Evolutionary conservation across 2,888 invertebrate genomes (phyloP).

Genomic region (Thalpophila matura): DNA sequence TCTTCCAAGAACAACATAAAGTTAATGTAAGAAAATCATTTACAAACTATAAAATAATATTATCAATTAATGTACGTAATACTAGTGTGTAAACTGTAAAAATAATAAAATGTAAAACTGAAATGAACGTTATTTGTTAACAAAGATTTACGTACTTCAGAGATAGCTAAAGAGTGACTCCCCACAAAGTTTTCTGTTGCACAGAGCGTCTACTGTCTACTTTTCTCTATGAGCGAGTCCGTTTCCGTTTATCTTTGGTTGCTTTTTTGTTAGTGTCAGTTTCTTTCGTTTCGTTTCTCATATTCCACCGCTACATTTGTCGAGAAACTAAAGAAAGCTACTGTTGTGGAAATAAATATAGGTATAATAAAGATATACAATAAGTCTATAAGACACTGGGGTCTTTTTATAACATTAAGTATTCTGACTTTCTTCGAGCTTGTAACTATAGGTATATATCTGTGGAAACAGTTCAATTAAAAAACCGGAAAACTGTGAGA

Average conservation of each 20-base stretch:
- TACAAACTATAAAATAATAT: too few relatives aligned
- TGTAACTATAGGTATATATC: neutral
- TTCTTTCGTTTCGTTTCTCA: slow-evolving; percentile 84
- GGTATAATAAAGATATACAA: slow-evolving; percentile 20
- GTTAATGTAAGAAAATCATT: slow-evolving; percentile 18
- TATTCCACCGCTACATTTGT: slow-evolving; percentile 82
- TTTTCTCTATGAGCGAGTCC: slow-evolving; percentile 87
- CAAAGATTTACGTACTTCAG: slow-evolving; percentile 75
- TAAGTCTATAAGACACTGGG: slow-evolving; percentile 4
- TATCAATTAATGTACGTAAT: neutral
- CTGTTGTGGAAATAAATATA: slow-evolving; percentile 54
- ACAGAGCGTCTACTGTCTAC: slow-evolving; percentile 76
- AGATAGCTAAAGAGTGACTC: slow-evolving; percentile 77
- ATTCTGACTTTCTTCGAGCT: too few relatives aligned
- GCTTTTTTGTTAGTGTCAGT: slow-evolving; percentile 83
- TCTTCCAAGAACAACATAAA: slow-evolving; percentile 42
- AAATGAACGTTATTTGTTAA: slow-evolving; percentile 65
- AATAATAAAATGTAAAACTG: slow-evolving; percentile 1
- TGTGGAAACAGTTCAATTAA: neutral
- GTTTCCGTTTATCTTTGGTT: slow-evolving; percentile 88
- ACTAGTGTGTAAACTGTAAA: neutral
- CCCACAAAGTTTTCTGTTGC: slow-evolving; percentile 84
- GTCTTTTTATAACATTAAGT: neutral
- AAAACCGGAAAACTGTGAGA: neutral
- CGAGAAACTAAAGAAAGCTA: slow-evolving; percentile 67